Percentiles rank a stretch among this genome's conserved stretches.
Conservation (phyloP, 35 echinoderm and acorn worm genomes). For the Strongylocentrotus purpuratus region DNA sequence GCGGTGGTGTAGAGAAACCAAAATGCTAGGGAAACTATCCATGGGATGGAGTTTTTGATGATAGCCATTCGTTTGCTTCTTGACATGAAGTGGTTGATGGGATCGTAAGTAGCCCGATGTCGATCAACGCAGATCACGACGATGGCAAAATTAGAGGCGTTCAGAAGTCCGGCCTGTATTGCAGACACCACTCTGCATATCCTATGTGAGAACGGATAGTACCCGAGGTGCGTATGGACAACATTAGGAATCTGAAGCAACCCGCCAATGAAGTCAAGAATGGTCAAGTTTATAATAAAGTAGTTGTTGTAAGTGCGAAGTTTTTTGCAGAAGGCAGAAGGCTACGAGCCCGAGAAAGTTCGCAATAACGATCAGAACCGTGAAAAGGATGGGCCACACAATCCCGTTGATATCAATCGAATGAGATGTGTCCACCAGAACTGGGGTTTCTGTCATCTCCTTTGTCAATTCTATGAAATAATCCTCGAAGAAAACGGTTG, state of each 20-base stretch:
- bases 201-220: conserved; percentile 34
- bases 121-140: conserved; percentile 58
- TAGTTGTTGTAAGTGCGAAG: conserved; percentile 62
- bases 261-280: conserved; percentile 37
- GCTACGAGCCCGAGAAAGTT: conserved; percentile 1
- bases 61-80: conserved; percentile 33
- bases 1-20: background rate
- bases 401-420: background rate
- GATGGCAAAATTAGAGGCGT: conserved; percentile 33
- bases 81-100: conserved; percentile 38
- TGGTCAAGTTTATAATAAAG: conserved; percentile 56
- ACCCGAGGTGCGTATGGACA: background rate
- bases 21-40: background rate
- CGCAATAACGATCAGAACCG: background rate
- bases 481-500: background rate
- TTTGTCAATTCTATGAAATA: background rate
- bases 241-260: background rate
- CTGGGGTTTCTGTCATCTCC: background rate
- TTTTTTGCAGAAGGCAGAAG: conserved; percentile 35
- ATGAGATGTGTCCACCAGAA: background rate
- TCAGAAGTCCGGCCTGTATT: background rate
- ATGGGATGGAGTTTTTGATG: conserved; percentile 18
- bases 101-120: conserved; percentile 51
- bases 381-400: background rate
- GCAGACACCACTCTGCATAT: conserved; percentile 7